Base-by-base conservation (phyloP, 2,888 invertebrate genomes). In the Diaprepes abbreviatus region DNA sequence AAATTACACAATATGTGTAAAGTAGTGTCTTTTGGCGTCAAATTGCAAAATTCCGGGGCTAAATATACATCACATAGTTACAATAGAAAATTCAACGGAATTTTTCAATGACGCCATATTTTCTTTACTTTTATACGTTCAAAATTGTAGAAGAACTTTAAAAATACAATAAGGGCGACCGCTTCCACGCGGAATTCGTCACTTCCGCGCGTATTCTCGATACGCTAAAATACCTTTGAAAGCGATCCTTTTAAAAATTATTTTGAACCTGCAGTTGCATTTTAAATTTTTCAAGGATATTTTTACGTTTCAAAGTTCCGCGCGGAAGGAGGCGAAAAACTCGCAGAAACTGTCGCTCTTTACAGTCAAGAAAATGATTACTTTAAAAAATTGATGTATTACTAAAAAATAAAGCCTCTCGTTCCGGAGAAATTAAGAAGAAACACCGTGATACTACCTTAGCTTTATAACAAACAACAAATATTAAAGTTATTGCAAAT, bases 1-100 rank as follows among this genome's bases (percentile, higher is more conserved):
- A 33, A 40, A 52, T 54, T 64, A 71, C 71, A 71, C 71, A 67
- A 63, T 66, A 66, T 70, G 71, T 71, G 71, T 64, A 71, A 66
- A 38, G 45, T 33, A 17, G 43, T 58, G 66, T 28, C 71, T 36
- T 12, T 14, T 48, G 64, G 36, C 63, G 71, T 67, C 66, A 35
- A 63, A 58, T 57, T 63, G 71, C 62, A 64, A 67, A 67, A 63
- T 71, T 67, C 45, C 66, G 62, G 24, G 24, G 48, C 52, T 52
- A 52, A 64, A 70, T 70, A 70, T 66, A 70, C 57, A 66, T 62
- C 60, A 57, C 48, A 69, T 66, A 66, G 60, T 54, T 70, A 70
- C 70, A 70, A 60, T 66, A 65, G 58, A 70, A 70, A 70, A 66
- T 55, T 45, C 50, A 38, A 24, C 59, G 66, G 57, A 70, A 60